Base-by-base conservation (phyloP, 2,113 vertebrate species). In the Eulemur macaco region DNA sequence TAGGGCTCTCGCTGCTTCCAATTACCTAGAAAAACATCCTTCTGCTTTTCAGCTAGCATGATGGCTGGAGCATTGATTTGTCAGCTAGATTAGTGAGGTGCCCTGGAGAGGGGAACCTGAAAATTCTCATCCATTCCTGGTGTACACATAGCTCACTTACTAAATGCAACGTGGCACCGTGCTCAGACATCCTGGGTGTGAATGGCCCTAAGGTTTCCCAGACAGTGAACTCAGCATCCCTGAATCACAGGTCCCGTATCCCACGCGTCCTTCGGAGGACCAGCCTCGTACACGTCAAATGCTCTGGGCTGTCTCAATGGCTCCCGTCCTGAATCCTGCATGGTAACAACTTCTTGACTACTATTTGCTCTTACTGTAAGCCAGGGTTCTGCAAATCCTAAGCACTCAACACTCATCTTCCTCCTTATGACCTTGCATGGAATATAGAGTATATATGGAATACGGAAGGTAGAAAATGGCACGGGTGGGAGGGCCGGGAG, bases 31-130 rank as follows among this genome's bases (percentile, higher is more conserved):
- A 89, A 94, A 95, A 31, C 34, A 83, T 63, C 52, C 42, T 85
- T 73, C 56, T 86, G 80, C 42, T 92, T 95, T 83, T 56, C 2
- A 60, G 85, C 17, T 17, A 52, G 31, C 50, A 37, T 69, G 71
- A 83, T 45, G 56, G 69, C 45, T 82, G 10, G 20, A 60, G 18
- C 73, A 73, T 2, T 91, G 82, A 96, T 78, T 45, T 78, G 50
- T 86, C 77, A 89, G 89, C 29, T 50, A 73, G 68, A 96, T 90
- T 34, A 94, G 68, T 60, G 56, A 95, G 76, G 14, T 50, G 56
- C 18, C 71, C 64, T 90, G 34, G 34, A 63, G 64, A 97, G 15
- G 88, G 71, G 84, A 86, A 20, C 12, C 47, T 3, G 37, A 37
- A 76, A 74, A 37, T 37, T 84, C 31, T 64, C 78, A 10, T 89